Evolutionary conservation across 2,888 invertebrate species (phyloP), one percentile per base, ranked within the genome.

Genomic region (Philereme vetulata): DNA sequence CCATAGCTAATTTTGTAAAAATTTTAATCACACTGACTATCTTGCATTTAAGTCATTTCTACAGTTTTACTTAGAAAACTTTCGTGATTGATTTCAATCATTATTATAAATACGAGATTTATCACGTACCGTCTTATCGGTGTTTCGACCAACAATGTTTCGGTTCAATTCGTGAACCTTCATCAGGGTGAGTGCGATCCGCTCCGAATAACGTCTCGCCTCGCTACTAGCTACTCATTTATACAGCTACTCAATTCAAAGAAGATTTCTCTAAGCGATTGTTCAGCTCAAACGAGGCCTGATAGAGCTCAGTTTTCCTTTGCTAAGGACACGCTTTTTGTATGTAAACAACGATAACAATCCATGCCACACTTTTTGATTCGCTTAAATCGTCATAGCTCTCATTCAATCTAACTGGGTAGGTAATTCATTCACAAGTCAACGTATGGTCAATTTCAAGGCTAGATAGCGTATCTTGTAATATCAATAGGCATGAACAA

Each of bases 391-490:
- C 72, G 73, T 75, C 65, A 74, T 76, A 76, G 72, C 72, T 70
- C 72, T 75, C 85, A 84, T 84, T 84, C 84, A 83, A 74, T 78
- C 75, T 72, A 72, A 68, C 72, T 76, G 74, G 70, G 63, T 73
- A 77, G 71, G 67, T 72, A 79, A 76, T 80, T 81, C 84, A 84
- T 84, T 84, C 82, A 84, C 81, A 80, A 82, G 76, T 70, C 70
- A 73, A 72, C 74, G 78, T 77, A 73, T 77, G 78, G 72, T 71
- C 73, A 77, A 70, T 75, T 68, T 72, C 82, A 84, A 84, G 84
- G 84, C 74, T 78, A 83, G 78, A 79, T 77, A 70, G 69, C 66
- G 72, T 78, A 78, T 75, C 78, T 67, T 69, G 71, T 72, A 73
- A 70, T 62, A 61, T 71, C 72, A 75, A 74, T 76, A 75, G 65